Evolutionary conservation across 2,888 invertebrate species (phyloP), one percentile per base, ranked within the genome.

Genomic region (Exocentrus adspersus): DNA sequence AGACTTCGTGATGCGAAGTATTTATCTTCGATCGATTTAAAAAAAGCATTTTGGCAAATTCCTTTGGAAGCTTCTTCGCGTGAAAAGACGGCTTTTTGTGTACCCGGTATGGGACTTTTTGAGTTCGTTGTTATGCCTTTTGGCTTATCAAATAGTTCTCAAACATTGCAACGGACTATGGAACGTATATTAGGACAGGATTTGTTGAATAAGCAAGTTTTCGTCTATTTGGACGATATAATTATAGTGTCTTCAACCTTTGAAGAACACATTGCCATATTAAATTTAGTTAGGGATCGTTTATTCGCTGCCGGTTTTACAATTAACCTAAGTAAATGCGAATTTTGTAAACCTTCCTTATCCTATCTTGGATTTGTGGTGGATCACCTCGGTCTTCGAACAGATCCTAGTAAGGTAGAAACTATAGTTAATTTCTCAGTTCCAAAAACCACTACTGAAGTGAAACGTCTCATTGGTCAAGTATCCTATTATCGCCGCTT

Each of bases 391-490:
- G 50, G 50, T 7, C 6, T 67, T n/a, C 46, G 51, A n/a, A 64
- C 54, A 10, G 51, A 45, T 17, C 52, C 60, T 9, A 48, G 37
- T 28, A 59, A 67, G 14, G 60, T 64, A 9, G 14, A 43, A 10
- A 56, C 61, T 3, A 64, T 67, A 24, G 51, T 62, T 9, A 54
- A 68, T 45, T 75, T 69, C 65, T 62, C 69, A 1, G 50, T 20
- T 5, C 73, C 74, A 0, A 59, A 50, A 21, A 76, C 65, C 1
- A 63, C 70, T n/a, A 76, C 76, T 0, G 72, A 75, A 62, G 32
- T 76, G 4, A 76, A 74, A 53, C 41, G 76, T n/a, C 73, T 78
- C 46, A 28, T 75, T 0, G 76, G 76, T 2, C 60, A 76, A n/a
- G 16, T 50, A 17, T 21, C 24, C 16, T 42, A 42, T 5, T 64